Percentiles rank a stretch among this genome's conserved stretches.
Conservation (phyloP, 2,113 vertebrate genomes). For the Eretmochelys imbricata region DNA sequence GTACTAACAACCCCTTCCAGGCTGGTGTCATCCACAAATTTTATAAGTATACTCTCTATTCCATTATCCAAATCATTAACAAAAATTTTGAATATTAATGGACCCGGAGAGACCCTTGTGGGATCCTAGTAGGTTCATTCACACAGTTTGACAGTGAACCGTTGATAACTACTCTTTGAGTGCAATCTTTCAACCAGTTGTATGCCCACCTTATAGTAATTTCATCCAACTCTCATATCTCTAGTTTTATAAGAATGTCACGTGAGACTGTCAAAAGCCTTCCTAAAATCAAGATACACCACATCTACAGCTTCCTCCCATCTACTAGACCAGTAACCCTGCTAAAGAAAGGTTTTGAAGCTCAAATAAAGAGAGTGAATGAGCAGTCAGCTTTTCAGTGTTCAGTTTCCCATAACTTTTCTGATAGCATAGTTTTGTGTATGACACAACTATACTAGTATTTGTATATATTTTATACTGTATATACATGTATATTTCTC, state of each 20-base stretch:
- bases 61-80: not conserved
- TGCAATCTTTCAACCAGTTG: no score
- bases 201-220: not conserved
- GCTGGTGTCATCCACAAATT: not conserved
- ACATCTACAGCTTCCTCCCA: no score
- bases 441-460: not conserved
- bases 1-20: not conserved
- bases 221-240: not conserved
- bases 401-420: not conserved
- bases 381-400: conserved; percentile 32
- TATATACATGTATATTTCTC: not conserved
- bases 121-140: not conserved
- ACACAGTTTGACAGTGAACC: not conserved
- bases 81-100: not conserved
- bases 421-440: not conserved
- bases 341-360: not conserved
- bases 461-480: not conserved
- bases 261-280: no score
- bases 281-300: no score
- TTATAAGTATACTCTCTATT: not conserved
- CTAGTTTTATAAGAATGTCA: not conserved
- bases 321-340: not conserved
- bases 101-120: not conserved
- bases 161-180: not conserved
- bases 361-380: conserved; percentile 47